A percentile compares a stretch with the other conserved stretches of the same genome.
phyloP scores from a whole-genome alignment of 2,888 invertebrate genomes.

The Erebia ligea region DNA sequence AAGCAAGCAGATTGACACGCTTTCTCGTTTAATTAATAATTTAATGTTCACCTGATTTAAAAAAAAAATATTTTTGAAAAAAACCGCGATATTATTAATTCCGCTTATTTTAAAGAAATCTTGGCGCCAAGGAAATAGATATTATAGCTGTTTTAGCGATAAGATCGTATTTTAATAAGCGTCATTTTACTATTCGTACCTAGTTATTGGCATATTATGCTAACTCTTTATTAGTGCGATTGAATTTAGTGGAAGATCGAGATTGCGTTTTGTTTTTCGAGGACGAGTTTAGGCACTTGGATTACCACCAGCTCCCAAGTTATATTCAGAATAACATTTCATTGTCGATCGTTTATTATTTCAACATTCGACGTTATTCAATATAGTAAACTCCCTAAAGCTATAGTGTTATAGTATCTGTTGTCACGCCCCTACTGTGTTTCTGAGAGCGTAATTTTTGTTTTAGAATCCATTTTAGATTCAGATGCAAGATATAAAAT shows the following conservation, averaged over 20 bases:
- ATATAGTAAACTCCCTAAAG: slow-evolving; percentile 57
- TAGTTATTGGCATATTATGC: too few relatives aligned
- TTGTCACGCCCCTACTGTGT: slow-evolving; percentile 70
- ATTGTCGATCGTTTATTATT: slow-evolving; percentile 71
- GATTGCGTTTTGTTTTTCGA: not conserved
- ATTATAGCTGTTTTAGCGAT: too few relatives aligned
- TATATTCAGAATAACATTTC: slow-evolving; percentile 58
- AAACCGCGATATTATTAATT: not conserved
- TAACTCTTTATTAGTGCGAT: too few relatives aligned
- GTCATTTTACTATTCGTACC: too few relatives aligned
- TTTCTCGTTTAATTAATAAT: too few relatives aligned
- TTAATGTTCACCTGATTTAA: too few relatives aligned
- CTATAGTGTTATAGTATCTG: slow-evolving; percentile 50
- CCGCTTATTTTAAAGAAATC: too few relatives aligned
- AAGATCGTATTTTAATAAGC: too few relatives aligned
- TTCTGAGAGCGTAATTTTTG: slow-evolving; percentile 60
- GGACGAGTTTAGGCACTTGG: not conserved
- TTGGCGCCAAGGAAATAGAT: too few relatives aligned
- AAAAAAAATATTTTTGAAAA: not conserved
- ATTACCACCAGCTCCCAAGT: not conserved
- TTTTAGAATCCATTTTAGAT: slow-evolving; percentile 58
- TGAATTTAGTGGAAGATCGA: too few relatives aligned
- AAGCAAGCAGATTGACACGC: too few relatives aligned
- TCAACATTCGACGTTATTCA: slow-evolving; percentile 33
- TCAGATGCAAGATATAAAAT: slow-evolving; percentile 39